A percentile compares a stretch with the other conserved stretches of the same genome.
Evolutionary conservation across 2,113 vertebrate genomes (phyloP).

Genomic region (Numenius arquata): DNA sequence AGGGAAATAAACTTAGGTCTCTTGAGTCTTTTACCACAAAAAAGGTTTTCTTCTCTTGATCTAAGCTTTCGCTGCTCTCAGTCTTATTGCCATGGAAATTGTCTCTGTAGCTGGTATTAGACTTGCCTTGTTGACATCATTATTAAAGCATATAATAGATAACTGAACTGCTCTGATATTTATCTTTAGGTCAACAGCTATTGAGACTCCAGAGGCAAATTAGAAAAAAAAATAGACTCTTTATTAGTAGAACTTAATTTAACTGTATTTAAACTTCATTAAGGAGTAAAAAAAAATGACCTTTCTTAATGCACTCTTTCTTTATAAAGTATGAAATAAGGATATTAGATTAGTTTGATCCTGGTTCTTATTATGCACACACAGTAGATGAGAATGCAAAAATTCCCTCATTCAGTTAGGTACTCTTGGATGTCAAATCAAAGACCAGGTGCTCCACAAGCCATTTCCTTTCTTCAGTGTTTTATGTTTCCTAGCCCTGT

Average conservation of each 20-base stretch:
- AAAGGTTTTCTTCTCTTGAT: background rate
- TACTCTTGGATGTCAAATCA: constrained; percentile 50
- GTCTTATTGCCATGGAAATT: background rate
- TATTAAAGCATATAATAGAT: background rate
- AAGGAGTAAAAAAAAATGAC: background rate
- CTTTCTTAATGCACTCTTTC: constrained; percentile 20
- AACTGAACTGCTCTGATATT: background rate
- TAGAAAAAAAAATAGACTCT: background rate
- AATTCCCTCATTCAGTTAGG: background rate
- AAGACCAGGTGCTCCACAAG: constrained; percentile 61
- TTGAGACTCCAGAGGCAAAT: constrained; percentile 11
- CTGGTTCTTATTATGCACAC: constrained; percentile 28
- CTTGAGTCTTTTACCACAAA: background rate
- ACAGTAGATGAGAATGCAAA: constrained; percentile 36
- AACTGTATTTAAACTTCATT: constrained; percentile 51
- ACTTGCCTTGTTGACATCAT: constrained; percentile 38
- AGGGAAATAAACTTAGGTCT: background rate
- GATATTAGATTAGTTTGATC: constrained; percentile 48
- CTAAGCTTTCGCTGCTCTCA: background rate
- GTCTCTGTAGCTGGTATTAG: background rate
- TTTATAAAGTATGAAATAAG: constrained; percentile 39
- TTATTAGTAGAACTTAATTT: constrained; percentile 48
- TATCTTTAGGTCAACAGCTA: constrained; percentile 35
- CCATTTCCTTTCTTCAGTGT: constrained; percentile 56
- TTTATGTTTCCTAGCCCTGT: constrained; percentile 63